These are phyloP conservation scores for Eumerus sabulonum DNA, from an alignment of 2,888 invertebrate species.

Conservation along the genomic window DNA sequence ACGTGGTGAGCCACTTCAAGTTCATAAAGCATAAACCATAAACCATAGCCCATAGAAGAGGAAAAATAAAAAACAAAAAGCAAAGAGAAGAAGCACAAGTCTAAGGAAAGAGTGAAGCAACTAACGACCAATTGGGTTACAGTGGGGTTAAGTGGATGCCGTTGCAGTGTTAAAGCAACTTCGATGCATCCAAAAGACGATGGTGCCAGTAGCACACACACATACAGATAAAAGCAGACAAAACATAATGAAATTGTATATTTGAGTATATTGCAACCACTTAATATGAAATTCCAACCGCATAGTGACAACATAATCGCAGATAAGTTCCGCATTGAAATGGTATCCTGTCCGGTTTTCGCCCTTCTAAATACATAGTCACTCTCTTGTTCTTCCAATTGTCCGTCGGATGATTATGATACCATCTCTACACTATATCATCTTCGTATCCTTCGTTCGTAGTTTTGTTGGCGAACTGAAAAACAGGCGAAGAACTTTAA, in stretches of 20 bases:
- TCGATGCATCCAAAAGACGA: constrained; percentile 30
- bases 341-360: constrained; percentile 40
- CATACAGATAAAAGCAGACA: neutral
- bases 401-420: constrained; percentile 62
- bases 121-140: constrained; percentile 57
- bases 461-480: too few relatives aligned
- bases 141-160: constrained; percentile 63
- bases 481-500: constrained; percentile 16
- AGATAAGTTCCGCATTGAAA: constrained; percentile 67
- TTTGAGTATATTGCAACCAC: constrained; percentile 50
- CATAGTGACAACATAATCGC: constrained; percentile 68
- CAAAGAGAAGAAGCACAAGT: neutral
- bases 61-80: too few relatives aligned
- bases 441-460: constrained; percentile 1
- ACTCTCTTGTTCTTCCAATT: constrained; percentile 59
- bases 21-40: constrained; percentile 62
- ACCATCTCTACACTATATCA: constrained; percentile 1
- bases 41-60: neutral
- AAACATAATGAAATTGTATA: constrained; percentile 9
- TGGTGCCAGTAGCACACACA: constrained; percentile 1
- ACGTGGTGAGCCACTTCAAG: constrained; percentile 38
- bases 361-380: constrained; percentile 39
- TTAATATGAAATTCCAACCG: constrained; percentile 65
- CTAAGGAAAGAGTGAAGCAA: constrained; percentile 12
- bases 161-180: constrained; percentile 7